A percentile compares a stretch with the other conserved stretches of the same genome.
phyloP scores from a whole-genome alignment of 2,888 invertebrate species.

The Tenthredo distinguenda region DNA sequence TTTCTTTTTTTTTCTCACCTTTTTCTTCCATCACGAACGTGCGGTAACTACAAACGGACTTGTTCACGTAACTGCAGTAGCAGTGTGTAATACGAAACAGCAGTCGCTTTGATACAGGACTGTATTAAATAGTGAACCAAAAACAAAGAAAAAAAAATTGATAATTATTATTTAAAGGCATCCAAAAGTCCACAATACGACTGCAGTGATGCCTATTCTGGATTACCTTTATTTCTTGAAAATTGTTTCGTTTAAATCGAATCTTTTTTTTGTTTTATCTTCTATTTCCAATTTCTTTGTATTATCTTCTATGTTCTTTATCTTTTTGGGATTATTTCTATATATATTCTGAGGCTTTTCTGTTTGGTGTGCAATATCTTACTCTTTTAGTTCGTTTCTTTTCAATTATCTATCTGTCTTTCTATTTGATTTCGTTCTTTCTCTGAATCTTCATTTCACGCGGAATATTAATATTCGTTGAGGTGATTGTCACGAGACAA shows the following conservation, averaged over 20 bases:
- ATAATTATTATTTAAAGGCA: conserved; percentile 70
- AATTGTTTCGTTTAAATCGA: conserved; percentile 32
- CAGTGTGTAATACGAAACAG: neutral
- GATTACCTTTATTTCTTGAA: conserved; percentile 65
- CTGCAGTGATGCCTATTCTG: conserved; percentile 79
- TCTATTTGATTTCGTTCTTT: neutral
- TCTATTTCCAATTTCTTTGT: neutral
- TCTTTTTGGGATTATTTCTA: neutral
- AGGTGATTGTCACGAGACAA: conserved; percentile 18
- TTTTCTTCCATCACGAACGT: conserved; percentile 23
- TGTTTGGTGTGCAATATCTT: neutral
- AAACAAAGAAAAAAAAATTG: conserved; percentile 36
- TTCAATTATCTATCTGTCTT: neutral
- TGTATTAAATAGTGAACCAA: conserved; percentile 7
- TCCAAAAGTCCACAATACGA: conserved; percentile 79
- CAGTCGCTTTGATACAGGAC: conserved; percentile 1
- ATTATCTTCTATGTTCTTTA: conserved; percentile 19
- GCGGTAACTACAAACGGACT: conserved; percentile 26
- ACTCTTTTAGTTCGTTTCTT: conserved; percentile 1
- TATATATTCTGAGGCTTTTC: neutral
- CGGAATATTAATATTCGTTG: neutral
- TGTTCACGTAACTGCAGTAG: neutral
- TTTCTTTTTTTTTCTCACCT: neutral
- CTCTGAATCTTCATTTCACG: neutral
- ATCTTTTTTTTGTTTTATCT: neutral